Base-by-base conservation (phyloP, 30 jellyfish, hydroid and myxozoan genomes). In the Turritopsis rubra region DNA sequence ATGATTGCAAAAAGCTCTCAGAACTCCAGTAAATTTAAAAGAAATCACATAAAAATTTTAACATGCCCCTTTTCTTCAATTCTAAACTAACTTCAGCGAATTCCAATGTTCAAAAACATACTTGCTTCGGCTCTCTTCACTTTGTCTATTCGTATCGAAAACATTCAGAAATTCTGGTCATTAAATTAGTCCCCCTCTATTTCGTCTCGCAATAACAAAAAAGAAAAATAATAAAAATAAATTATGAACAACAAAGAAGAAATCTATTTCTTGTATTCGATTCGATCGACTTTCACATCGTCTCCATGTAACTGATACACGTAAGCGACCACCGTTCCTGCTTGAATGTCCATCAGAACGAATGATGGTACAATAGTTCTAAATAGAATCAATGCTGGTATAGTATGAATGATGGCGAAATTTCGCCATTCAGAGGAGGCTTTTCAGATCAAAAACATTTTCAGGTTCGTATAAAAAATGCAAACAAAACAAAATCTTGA, bases 211-310 rank as follows among this genome's bases (percentile, higher is more conserved):
- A n/a, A n/a, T 41, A 5, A 3, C 60, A 41, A 41, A 41, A 41
- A 3, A 68, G 19, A 68, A n/a, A 68, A 68, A 68, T n/a, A 19
- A 7, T 7, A n/a, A 68, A 68, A 68, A 68, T 21, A 68, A 68
- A 68, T n/a, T 68, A 68, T 68, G 30, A 9, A 19, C 19, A 1
- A 68, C 21, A 22, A 68, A n/a, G n/a, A n/a, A n/a, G n/a, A 19
- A 26, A 75, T 22, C 54, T 83, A 92, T 79, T 88, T 88, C 85
- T 93, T 93, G 96, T 93, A 93, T 73, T 93, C 99, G 28, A 93
- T 93, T 83, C 99, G 79, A 71, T 93, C 99, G 18, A 93, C 99
- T 85, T 93, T 93, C 87, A 93, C 99, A 73, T 91, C 97, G 77
- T 93, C 99, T 18, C 96, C 99, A 86, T 89, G 94, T 60, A 93